A percentile compares a stretch with the other conserved stretches of the same genome.
phyloP scores from a whole-genome alignment of 2,113 vertebrate species.

The Montifringilla adamsi region DNA sequence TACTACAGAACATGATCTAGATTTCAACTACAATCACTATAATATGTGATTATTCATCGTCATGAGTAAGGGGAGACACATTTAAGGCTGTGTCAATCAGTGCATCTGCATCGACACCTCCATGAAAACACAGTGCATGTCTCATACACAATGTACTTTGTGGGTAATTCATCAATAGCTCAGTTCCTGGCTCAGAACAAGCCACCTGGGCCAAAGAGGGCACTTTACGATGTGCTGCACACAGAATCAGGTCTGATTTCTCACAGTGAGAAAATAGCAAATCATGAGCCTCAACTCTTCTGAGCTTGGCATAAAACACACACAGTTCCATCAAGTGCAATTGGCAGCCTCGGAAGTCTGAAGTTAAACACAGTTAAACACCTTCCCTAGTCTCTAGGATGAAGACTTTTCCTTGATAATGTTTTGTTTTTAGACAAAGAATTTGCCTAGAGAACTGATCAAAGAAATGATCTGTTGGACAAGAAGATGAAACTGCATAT shows the following conservation, averaged over 20 bases:
- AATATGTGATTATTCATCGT: neutral
- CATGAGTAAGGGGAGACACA: neutral
- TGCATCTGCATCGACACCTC: neutral
- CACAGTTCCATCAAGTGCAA: neutral
- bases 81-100: neutral
- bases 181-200: neutral
- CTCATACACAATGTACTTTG: neutral
- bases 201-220: neutral
- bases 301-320: neutral
- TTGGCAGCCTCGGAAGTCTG: neutral
- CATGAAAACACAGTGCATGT: neutral
- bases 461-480: slow-evolving; percentile 41
- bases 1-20: neutral
- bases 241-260: neutral
- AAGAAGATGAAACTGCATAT: slow-evolving; percentile 26
- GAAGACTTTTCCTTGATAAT: neutral
- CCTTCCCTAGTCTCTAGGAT: neutral
- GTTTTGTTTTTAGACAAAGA: slow-evolving; percentile 44
- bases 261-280: neutral
- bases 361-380: slow-evolving; percentile 47
- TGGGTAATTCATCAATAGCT: neutral
- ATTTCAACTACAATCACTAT: neutral
- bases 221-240: neutral
- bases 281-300: neutral
- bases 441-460: slow-evolving; percentile 35